Evolutionary conservation across 2,888 invertebrate species (phyloP), one percentile per base, ranked within the genome.

Genomic region (Cataglyphis altisquamis): DNA sequence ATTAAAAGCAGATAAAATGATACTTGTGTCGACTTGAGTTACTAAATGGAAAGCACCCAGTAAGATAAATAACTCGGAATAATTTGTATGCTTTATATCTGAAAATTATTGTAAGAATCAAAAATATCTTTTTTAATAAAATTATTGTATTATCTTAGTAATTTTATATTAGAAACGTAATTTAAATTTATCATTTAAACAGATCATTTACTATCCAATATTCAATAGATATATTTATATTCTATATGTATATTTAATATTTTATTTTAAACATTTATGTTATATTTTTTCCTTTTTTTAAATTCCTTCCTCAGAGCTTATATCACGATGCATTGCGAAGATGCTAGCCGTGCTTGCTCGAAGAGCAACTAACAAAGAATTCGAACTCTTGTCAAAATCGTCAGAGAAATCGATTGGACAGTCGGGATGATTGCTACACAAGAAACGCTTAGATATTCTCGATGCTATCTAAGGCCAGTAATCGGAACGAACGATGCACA

Each of bases 401-500:
- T 87, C 81, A 84, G n/a, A 85, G 74, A 68, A 83, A 75, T 81
- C 29, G 48, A 85, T 45, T 82, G 80, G 85, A 84, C 67, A 84
- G 62, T 84, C 73, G 60, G 41, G 45, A 82, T 87, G 80, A 86
- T 83, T 68, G 70, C 60, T 88, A 81, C 77, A 85, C 78, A 72
- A 64, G 66, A 72, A 84, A 84, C 70, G 75, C 74, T 66, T 78
- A 77, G 57, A 48, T 80, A 83, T 45, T 86, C 67, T 89, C 82
- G 84, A 78, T 84, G 78, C 72, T 66, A 62, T 75, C 80, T 87
- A 82, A 41, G 39, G 78, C 66, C 81, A 83, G 10, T 45, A 29
- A 81, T 82, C 89, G 81, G 85, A 85, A 89, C 75, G 89, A 89
- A 85, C 89, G 85, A 86, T 75, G 10, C 18, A 48, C 55, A 68